Percentiles rank a stretch among this genome's conserved stretches.
These are phyloP conservation scores for Paramormyrops kingsleyae DNA, from an alignment of 2,113 vertebrate species.

Conservation along the genomic window DNA sequence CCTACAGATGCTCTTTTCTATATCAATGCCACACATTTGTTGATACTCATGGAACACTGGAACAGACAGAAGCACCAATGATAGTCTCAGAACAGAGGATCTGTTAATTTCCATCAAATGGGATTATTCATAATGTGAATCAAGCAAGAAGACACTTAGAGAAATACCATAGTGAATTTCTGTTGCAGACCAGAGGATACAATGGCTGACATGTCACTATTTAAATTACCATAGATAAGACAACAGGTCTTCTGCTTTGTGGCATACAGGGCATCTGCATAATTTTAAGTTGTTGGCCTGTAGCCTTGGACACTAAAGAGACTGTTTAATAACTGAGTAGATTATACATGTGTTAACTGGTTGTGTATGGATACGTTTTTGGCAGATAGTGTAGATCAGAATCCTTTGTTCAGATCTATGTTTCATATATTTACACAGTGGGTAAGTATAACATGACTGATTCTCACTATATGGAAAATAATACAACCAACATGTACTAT, in stretches of 20 bases:
- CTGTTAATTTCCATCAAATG: background rate
- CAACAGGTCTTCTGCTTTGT: background rate
- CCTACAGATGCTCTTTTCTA: conserved; percentile 83
- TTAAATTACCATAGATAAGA: background rate
- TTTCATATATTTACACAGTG: background rate
- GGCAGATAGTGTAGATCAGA: background rate
- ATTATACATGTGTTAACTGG: background rate
- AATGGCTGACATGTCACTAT: background rate
- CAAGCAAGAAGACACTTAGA: background rate
- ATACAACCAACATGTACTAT: background rate
- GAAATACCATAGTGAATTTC: background rate
- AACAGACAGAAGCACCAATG: conserved; percentile 11
- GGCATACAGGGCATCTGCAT: background rate
- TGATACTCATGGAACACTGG: conserved; percentile 93
- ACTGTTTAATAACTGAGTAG: background rate
- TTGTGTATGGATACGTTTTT: background rate
- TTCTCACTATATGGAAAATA: background rate
- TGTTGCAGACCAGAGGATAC: background rate
- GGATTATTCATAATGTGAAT: background rate
- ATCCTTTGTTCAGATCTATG: background rate
- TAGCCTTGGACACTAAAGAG: background rate
- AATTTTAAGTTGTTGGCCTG: background rate
- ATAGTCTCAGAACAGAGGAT: background rate
- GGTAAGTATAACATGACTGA: background rate
- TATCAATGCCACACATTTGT: conserved; percentile 84